Evolutionary conservation across 2,113 vertebrate genomes (phyloP), one percentile per base, ranked within the genome.

Genomic region (Pipra filicauda): DNA sequence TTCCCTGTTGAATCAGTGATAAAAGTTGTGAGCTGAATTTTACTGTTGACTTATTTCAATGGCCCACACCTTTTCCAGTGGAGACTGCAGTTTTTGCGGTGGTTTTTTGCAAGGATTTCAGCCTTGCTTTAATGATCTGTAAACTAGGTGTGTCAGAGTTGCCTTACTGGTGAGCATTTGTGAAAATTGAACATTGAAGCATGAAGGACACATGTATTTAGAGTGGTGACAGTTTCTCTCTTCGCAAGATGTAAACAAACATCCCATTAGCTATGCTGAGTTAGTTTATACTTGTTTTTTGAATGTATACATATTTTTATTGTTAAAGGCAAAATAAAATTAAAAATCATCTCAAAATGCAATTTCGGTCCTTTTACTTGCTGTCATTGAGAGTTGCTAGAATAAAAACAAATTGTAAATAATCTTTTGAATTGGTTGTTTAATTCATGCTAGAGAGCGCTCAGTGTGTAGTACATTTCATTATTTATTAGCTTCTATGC

Each of bases 1-100:
- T 95, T 92, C 88, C 54, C 52, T 95, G 73, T 93, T 96, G 95
- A 96, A 91, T 87, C 80, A 85, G 66, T 72, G 93, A 91, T 96
- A 95, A 93, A 95, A 84, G 84, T 27, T 93, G 76, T 61, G 82
- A 90, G 73, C 80, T 94, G 65, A 92, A 67, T 96, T 93, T 93
- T 91, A 64, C 48, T 90, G 83, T 94, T 96, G 86, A 95, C 88
- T 94, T 71, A 76, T 54, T 93, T 91, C 91, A 89, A 6, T 82
- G 86, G 70, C 62, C 76, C 0, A 0, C 57, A 61, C 91, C 79
- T 97, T 95, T 91, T 91, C 76, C 76, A 93, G n/a, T 75, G 79
- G 15, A 80, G 58, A 43, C 51, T 85, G 43, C 33, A 58, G 12
- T 15, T 96, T 91, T 83, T 91, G 55, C 78, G 62, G 55, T 61